Conservation (phyloP, 2,888 invertebrate species). For the Drosophila pegasa region DNA sequence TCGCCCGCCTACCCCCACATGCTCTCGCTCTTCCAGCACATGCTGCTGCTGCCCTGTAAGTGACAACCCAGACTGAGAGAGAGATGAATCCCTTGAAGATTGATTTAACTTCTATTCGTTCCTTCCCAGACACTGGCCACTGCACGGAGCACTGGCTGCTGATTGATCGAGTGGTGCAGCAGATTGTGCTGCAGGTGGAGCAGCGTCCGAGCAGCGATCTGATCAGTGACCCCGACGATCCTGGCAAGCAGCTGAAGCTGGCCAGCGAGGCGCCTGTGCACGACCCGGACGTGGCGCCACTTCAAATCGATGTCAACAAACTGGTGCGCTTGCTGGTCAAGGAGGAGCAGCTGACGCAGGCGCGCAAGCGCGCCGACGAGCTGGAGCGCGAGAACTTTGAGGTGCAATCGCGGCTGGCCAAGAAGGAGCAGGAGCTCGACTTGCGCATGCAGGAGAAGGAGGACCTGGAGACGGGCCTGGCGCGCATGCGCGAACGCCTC, state of each 20-base stretch:
- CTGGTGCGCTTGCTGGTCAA: slow-evolving; percentile 95
- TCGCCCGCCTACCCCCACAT: slow-evolving; percentile 97
- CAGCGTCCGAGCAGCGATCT: slow-evolving; percentile 82
- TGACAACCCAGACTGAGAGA: too few relatives aligned
- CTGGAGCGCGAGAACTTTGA: slow-evolving; percentile 95
- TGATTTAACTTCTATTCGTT: neutral
- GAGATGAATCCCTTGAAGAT: too few relatives aligned
- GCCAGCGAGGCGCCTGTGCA: slow-evolving; percentile 80
- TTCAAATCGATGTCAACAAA: slow-evolving; percentile 95
- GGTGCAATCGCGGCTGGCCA: slow-evolving; percentile 93
- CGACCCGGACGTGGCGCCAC: slow-evolving; percentile 93
- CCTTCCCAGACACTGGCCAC: slow-evolving; percentile 91
- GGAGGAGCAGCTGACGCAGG: slow-evolving; percentile 95
- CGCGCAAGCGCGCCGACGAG: slow-evolving; percentile 93
- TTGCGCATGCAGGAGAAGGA: slow-evolving; percentile 95
- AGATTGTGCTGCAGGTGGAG: slow-evolving; percentile 93
- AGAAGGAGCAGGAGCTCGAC: slow-evolving; percentile 97
- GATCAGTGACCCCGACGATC: slow-evolving; percentile 81
- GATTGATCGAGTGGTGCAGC: slow-evolving; percentile 97
- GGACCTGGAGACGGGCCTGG: slow-evolving; percentile 93
- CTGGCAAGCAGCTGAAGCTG: slow-evolving; percentile 82
- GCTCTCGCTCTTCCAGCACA: slow-evolving; percentile 94
- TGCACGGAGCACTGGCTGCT: slow-evolving; percentile 97
- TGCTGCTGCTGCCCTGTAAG: slow-evolving; percentile 92
- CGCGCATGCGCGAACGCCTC: slow-evolving; percentile 92